phyloP scores from a whole-genome alignment of 1,140 invertebrate genomes.

The Calephelis nemesis region DNA sequence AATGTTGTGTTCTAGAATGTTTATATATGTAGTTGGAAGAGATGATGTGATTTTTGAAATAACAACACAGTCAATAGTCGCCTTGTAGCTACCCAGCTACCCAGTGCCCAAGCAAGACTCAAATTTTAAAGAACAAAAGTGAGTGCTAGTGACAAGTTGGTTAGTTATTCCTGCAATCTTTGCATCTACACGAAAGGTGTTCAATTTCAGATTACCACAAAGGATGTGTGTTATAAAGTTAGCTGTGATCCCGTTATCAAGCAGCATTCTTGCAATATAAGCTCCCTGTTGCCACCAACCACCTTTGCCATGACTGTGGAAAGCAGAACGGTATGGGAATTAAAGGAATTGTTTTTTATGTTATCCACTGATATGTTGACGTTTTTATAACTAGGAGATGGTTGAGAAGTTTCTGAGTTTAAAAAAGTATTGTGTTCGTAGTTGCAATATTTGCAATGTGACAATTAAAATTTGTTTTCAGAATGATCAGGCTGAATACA shows the following conservation, averaged over 20 bases:
- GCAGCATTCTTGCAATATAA: slow-evolving; percentile 13
- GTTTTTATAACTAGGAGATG: background rate
- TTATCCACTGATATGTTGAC: background rate
- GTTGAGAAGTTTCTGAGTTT: background rate
- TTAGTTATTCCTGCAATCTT: slow-evolving; percentile 23
- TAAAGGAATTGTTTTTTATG: background rate
- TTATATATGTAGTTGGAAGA: background rate
- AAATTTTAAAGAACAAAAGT: slow-evolving; percentile 26
- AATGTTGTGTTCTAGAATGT: background rate
- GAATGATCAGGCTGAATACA: slow-evolving; percentile 4
- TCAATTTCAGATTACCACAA: slow-evolving; percentile 15
- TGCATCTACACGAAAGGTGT: background rate
- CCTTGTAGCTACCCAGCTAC: background rate
- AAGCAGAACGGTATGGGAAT: slow-evolving; percentile 19
- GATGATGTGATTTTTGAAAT: background rate
- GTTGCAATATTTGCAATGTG: slow-evolving; percentile 18
- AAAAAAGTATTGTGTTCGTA: slow-evolving; percentile 7
- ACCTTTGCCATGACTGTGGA: slow-evolving; percentile 37
- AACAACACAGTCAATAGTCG: slow-evolving; percentile 15
- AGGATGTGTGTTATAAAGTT: slow-evolving; percentile 22
- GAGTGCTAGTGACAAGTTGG: slow-evolving; percentile 18
- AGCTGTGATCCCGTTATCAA: slow-evolving; percentile 22
- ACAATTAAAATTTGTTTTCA: background rate
- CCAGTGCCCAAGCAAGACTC: background rate
- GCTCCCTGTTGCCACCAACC: background rate